Conservation (phyloP, 2,113 vertebrate genomes). For the Toxostoma redivivum region DNA sequence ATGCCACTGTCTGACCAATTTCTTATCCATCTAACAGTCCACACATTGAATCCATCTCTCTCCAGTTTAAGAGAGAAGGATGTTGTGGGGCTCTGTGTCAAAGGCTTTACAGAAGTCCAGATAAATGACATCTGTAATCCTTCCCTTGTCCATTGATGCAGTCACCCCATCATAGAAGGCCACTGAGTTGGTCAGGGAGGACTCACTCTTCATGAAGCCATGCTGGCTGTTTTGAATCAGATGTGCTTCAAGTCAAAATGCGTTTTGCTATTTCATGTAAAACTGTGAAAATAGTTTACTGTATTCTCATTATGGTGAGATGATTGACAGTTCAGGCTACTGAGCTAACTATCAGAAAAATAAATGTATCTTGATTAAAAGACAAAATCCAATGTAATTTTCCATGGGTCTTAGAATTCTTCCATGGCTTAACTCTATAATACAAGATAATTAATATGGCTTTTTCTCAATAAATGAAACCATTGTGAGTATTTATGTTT, state of each 20-base stretch:
- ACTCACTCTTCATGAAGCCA: neutral
- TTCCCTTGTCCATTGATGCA: neutral
- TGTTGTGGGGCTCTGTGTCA: fast-evolving
- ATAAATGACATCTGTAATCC: neutral
- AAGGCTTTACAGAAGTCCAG: neutral
- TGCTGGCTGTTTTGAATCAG: neutral
- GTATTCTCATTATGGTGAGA: neutral
- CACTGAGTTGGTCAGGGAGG: neutral
- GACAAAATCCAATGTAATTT: neutral
- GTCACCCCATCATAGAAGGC: neutral
- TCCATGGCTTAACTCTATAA: neutral
- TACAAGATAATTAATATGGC: neutral
- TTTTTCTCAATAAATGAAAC: neutral
- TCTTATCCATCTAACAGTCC: neutral
- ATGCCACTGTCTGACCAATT: neutral
- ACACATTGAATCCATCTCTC: neutral
- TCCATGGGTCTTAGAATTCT: neutral
- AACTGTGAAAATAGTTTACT: neutral
- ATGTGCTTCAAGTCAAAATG: neutral
- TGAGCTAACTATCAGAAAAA: neutral
- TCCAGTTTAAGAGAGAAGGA: neutral
- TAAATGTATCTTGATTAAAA: neutral
- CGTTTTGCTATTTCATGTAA: neutral
- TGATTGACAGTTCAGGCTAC: neutral
- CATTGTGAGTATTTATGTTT: neutral